Evolutionary conservation across 1,140 invertebrate species (phyloP).

Genomic region (Solenopsis fugax): DNA sequence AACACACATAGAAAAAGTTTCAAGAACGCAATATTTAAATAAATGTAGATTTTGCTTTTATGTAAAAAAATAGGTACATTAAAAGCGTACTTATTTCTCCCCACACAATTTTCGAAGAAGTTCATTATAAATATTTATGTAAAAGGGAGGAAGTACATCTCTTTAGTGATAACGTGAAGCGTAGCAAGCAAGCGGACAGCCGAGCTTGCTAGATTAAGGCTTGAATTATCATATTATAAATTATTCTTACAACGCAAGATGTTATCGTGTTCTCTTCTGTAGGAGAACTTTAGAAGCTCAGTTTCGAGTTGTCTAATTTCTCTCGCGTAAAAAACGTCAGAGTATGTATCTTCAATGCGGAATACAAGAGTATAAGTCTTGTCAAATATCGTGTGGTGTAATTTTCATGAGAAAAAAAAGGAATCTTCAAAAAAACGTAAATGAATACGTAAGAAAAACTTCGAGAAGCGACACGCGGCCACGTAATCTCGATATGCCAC

Average conservation of each 20-base stretch:
- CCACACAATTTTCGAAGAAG: not conserved
- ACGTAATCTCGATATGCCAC: not conserved
- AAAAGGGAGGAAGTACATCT: constrained; percentile 12
- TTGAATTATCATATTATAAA: constrained; percentile 46
- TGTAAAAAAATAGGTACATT: not conserved
- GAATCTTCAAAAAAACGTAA: not conserved
- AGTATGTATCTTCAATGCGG: not conserved
- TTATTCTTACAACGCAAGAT: constrained; percentile 31
- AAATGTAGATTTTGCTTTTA: not conserved
- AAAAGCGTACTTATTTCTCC: not conserved
- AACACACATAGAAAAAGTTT: too few relatives aligned
- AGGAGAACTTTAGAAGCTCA: not conserved
- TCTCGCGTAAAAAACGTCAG: not conserved
- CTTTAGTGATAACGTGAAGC: constrained; percentile 1
- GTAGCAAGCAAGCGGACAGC: not conserved
- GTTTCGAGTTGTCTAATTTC: not conserved
- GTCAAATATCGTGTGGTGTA: too few relatives aligned
- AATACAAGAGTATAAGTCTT: not conserved
- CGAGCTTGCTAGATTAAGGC: constrained; percentile 29
- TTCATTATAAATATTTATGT: constrained; percentile 23
- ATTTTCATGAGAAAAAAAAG: not conserved
- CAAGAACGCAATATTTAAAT: too few relatives aligned
- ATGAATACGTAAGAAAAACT: not conserved
- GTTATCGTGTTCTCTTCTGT: constrained; percentile 4
- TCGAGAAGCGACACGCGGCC: not conserved